Evolutionary conservation across 2,797 vertebrate species (phyloP).

Genomic region (Liasis olivaceus): DNA sequence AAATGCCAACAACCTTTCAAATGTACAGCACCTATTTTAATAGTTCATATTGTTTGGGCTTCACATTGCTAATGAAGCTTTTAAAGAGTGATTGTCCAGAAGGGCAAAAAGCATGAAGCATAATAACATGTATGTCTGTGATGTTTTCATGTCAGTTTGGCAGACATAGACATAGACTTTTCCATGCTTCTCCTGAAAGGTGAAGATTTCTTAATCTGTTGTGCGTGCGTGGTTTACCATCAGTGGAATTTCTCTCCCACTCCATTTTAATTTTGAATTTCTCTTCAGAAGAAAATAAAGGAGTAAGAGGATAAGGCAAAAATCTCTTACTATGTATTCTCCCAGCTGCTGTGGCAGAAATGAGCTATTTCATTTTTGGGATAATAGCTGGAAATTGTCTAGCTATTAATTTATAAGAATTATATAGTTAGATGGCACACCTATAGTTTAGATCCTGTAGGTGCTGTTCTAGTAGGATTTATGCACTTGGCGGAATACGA

Average conservation of each 20-base stretch:
- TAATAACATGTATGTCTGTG: conserved; percentile 17
- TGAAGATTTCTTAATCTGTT: conserved; percentile 15
- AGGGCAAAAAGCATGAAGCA: not conserved
- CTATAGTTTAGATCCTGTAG: not conserved
- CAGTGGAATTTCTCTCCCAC: not conserved
- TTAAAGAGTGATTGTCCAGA: conserved; percentile 26
- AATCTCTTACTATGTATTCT: not conserved
- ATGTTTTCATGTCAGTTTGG: conserved; percentile 5
- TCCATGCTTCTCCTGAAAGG: not conserved
- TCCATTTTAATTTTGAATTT: not conserved
- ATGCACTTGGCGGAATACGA: not conserved
- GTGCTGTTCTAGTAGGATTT: not conserved
- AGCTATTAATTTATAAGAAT: not conserved
- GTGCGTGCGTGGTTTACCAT: not conserved
- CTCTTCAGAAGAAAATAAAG: not conserved
- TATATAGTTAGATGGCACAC: not conserved
- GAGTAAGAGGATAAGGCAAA: not conserved
- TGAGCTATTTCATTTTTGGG: not conserved
- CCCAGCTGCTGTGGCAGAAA: not conserved
- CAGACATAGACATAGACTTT: not conserved
- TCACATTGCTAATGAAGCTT: not conserved
- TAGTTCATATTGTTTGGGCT: not conserved
- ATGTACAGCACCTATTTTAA: not conserved
- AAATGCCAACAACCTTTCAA: conserved; percentile 5
- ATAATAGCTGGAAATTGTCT: not conserved